These are phyloP conservation scores for Heliconius sara DNA, from an alignment of 2,888 invertebrate species.

Conservation along the genomic window DNA sequence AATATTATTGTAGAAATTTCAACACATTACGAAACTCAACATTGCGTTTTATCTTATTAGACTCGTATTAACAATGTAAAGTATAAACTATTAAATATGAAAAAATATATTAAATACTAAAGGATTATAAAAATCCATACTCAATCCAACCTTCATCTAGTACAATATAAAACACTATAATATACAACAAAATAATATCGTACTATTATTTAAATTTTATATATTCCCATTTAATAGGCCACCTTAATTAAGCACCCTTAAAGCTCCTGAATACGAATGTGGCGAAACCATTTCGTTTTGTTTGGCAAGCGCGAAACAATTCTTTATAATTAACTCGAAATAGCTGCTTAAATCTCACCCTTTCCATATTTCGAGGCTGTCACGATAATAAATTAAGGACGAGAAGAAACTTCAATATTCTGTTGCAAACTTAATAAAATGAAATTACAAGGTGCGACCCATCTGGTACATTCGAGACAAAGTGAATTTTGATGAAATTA, in stretches of 20 bases:
- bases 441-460: conserved; percentile 76
- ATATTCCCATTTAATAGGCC: conserved; percentile 8
- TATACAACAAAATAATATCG: conserved; percentile 3
- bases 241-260: not conserved
- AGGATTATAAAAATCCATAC: too few relatives aligned
- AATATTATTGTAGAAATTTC: too few relatives aligned
- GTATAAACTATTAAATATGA: not conserved
- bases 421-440: conserved; percentile 76
- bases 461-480: conserved; percentile 75
- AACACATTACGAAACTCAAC: not conserved
- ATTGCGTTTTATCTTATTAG: not conserved
- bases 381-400: conserved; percentile 54
- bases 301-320: conserved; percentile 19
- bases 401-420: conserved; percentile 72
- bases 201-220: conserved; percentile 1
- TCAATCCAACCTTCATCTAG: too few relatives aligned
- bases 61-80: too few relatives aligned
- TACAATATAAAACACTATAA: not conserved
- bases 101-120: not conserved
- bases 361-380: conserved; percentile 48
- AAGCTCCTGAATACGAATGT: not conserved
- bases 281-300: conserved; percentile 1
- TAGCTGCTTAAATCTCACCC: conserved; percentile 32
- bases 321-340: conserved; percentile 33
- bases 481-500: conserved; percentile 81